phyloP scores from a whole-genome alignment of 2,797 vertebrate species.

The Trachops cirrhosus region DNA sequence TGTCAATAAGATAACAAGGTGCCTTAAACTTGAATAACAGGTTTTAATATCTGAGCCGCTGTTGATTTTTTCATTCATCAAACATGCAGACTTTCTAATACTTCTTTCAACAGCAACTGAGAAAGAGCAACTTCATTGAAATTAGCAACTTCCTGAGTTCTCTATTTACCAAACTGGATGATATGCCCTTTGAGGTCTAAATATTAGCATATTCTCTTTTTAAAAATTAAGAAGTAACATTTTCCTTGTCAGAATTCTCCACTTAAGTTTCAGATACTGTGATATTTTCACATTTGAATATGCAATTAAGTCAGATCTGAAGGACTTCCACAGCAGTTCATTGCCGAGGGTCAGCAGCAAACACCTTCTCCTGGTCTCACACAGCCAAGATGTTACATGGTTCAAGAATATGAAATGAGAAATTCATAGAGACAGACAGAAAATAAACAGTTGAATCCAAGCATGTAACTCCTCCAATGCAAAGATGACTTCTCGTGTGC shows the following conservation, averaged over 20 bases:
- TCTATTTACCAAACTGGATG: not conserved
- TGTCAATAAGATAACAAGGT: not conserved
- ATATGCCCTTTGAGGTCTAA: not conserved
- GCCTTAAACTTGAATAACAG: conserved; percentile 10
- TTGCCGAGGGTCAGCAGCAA: not conserved
- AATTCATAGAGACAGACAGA: not conserved
- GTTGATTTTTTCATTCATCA: not conserved
- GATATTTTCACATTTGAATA: not conserved
- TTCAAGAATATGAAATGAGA: not conserved
- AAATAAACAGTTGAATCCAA: not conserved
- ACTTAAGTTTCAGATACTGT: not conserved
- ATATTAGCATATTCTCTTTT: not conserved
- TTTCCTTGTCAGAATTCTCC: not conserved
- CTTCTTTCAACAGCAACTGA: not conserved
- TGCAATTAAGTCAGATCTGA: not conserved
- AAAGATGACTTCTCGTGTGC: not conserved
- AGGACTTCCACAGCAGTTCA: not conserved
- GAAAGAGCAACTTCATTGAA: not conserved
- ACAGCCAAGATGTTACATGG: not conserved
- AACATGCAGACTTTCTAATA: not conserved
- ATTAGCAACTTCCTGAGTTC: conserved; percentile 42
- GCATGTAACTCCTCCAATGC: not conserved
- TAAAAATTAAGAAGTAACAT: not conserved
- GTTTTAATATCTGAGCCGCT: not conserved
- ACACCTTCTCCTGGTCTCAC: not conserved